These are phyloP conservation scores for Athalia rosae DNA, from an alignment of 2,888 invertebrate genomes.

Conservation along the genomic window DNA sequence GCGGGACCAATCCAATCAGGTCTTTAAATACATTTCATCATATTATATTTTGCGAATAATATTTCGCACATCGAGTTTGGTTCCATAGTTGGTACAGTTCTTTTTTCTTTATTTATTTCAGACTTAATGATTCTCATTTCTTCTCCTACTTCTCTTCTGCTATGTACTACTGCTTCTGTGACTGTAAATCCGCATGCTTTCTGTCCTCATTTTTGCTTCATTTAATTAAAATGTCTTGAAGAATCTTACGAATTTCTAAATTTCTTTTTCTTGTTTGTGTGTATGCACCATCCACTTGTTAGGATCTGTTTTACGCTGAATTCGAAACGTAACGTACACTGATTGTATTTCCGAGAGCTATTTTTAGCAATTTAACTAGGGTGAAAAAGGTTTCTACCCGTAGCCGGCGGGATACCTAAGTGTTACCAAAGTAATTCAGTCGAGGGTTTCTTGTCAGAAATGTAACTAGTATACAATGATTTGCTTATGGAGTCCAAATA, in stretches of 20 bases:
- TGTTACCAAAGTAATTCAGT: no score
- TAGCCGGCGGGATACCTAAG: no score
- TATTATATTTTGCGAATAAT: not conserved
- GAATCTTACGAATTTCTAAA: no score
- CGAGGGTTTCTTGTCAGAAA: no score
- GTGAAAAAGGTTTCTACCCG: no score
- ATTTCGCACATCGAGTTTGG: not conserved
- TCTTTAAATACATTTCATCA: constrained; percentile 48
- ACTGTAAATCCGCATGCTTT: constrained; percentile 53
- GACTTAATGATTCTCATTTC: constrained; percentile 57
- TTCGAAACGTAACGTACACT: no score
- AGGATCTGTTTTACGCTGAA: no score
- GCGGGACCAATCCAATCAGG: constrained; percentile 67
- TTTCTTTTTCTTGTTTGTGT: no score
- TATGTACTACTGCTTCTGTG: constrained; percentile 56
- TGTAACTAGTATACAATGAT: not conserved
- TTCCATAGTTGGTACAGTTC: constrained; percentile 29
- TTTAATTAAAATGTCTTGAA: not conserved
- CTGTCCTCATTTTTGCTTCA: not conserved
- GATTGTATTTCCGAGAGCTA: no score
- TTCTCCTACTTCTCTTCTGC: constrained; percentile 52
- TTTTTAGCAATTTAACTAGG: no score
- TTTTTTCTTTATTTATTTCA: constrained; percentile 63
- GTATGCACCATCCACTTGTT: no score
- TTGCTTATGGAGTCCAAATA: not conserved